Base-by-base conservation (phyloP, 1,140 invertebrate species). In the Archivesica marissinica region DNA sequence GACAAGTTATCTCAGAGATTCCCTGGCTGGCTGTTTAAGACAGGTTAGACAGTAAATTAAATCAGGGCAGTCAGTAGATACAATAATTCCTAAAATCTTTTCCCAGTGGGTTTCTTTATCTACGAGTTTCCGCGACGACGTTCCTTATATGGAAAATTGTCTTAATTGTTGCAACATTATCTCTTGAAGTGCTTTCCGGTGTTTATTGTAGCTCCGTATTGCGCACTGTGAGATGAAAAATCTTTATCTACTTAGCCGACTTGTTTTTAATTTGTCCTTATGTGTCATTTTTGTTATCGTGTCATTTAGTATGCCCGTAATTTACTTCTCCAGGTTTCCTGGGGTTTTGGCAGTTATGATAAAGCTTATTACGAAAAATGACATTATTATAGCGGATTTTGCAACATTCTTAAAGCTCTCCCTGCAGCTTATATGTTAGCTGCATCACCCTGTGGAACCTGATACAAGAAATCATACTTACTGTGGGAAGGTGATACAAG, bases 101-200 rank as follows among this genome's bases (percentile, higher is more conserved):
- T 47, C 41, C 68, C 41, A 72, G 50, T 72, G n/a, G n/a, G 68
- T 72, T 44, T 47, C 39, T 20, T 72, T 72, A 72, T 72, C 68
- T 72, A 41, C 23, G 0, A 25, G 38, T 20, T 38, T 44, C 17
- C 17, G 4, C 7, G 9, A 13, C 1, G 23, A 25, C 2, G 33
- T 47, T 47, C 68, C 68, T 28, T 47, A 72, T 72, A 30, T 47
- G 68, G 68, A 25, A 72, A 52, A 72, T 47, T 50, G 15, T 7
- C 41, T 50, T 44, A 72, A 72, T 72, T 72, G 68, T 50, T 72
- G 25, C 68, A 44, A 50, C 38, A 72, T 13, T 72, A 72, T 50
- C 68, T 50, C 25, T 6, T 13, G 20, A 44, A 72, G 68, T 72
- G 68, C 44, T 50, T 72, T 23, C n/a, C 20, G 2, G 33, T 72